Evolutionary conservation across 2,797 vertebrate species (phyloP).

Genomic region (Coracias cyanogaster): DNA sequence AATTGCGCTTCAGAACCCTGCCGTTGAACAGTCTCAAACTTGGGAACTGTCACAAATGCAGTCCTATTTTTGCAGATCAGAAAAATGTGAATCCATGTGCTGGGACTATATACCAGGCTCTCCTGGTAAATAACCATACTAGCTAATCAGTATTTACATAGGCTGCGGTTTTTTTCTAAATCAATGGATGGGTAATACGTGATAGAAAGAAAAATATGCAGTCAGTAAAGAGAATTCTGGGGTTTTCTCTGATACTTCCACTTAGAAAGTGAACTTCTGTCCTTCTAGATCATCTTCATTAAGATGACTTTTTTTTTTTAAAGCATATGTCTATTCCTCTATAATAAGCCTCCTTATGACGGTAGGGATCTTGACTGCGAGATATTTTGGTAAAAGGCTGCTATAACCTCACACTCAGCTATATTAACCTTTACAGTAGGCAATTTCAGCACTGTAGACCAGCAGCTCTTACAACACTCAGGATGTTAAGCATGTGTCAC

Average conservation of each 20-base stretch:
- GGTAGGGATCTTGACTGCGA: not conserved
- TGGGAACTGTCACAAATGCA: not conserved
- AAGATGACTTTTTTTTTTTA: not conserved
- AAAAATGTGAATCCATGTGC: not conserved
- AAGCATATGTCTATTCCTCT: not conserved
- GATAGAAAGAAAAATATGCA: not conserved
- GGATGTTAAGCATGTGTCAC: conserved; percentile 25
- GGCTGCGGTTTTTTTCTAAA: not conserved
- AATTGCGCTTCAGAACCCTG: not conserved
- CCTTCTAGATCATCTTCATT: not conserved
- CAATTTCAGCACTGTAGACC: not conserved
- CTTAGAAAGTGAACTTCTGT: not conserved
- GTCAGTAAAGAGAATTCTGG: not conserved
- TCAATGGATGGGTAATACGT: not conserved
- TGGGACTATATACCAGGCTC: not conserved
- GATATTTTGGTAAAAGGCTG: not conserved
- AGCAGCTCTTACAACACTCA: conserved; percentile 36
- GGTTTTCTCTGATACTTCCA: not conserved
- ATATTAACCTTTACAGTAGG: conserved; percentile 53
- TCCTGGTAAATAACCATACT: not conserved
- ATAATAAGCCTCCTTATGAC: not conserved
- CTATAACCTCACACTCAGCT: not conserved
- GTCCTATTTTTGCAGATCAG: not conserved
- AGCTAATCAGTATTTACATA: not conserved
- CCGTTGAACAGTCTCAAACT: not conserved